A percentile compares a stretch with the other conserved stretches of the same genome.
Conservation (phyloP, 2,797 vertebrate genomes). For the Florisuga fusca region DNA sequence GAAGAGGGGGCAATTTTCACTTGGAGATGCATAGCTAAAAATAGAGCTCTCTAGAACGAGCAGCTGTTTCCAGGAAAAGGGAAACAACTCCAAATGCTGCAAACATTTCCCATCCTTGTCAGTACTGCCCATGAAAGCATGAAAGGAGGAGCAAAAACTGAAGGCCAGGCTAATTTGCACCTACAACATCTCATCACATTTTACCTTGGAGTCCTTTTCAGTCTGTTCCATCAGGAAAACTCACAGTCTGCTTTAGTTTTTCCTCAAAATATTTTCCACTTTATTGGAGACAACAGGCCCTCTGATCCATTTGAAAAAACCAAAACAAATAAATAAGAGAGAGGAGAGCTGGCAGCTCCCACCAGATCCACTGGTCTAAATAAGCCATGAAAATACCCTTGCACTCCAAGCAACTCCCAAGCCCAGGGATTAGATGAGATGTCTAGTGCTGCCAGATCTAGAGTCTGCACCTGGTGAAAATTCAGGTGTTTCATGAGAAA, state of each 20-base stretch:
- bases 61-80: conserved; percentile 11
- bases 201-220: background rate
- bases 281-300: background rate
- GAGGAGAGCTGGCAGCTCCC: background rate
- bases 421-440: background rate
- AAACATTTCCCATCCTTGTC: background rate
- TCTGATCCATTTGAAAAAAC: background rate
- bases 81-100: background rate
- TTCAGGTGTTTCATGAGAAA: background rate
- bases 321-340: background rate
- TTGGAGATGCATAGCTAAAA: background rate
- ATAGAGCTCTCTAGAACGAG: background rate
- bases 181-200: rapidly evolving
- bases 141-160: background rate
- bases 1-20: background rate
- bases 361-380: background rate
- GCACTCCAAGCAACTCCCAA: background rate
- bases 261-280: conserved; percentile 24
- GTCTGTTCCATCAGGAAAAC: background rate
- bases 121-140: background rate
- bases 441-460: background rate
- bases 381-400: background rate
- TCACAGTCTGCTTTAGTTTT: background rate
- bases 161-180: background rate
- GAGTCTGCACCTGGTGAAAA: background rate